Percentiles rank a stretch among this genome's conserved stretches.
phyloP scores from a whole-genome alignment of 1,140 invertebrate species.

The Pinna nobilis region DNA sequence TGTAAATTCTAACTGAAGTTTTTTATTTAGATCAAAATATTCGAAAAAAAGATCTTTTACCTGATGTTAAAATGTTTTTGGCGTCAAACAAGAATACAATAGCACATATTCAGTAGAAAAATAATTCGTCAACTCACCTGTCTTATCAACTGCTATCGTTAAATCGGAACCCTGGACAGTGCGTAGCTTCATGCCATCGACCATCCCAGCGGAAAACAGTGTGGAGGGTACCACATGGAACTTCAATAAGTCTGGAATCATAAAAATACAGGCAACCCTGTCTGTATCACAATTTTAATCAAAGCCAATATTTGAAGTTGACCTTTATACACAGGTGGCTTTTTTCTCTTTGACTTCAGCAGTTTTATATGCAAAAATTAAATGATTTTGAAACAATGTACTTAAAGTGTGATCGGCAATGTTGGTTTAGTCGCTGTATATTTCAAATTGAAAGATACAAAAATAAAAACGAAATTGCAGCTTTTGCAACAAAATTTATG shows the following conservation, averaged over 20 bases:
- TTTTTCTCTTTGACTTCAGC: too few species aligned
- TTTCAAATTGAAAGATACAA: too few species aligned
- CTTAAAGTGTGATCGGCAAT: background rate
- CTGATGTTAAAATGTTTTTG: background rate
- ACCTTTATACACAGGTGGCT: too few species aligned
- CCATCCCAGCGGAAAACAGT: slow-evolving; percentile 45
- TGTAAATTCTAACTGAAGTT: background rate
- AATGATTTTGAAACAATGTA: background rate
- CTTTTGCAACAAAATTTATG: too few species aligned
- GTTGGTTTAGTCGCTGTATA: too few species aligned
- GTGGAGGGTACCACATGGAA: slow-evolving; percentile 71
- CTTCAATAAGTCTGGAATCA: slow-evolving; percentile 59
- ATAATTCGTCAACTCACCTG: background rate
- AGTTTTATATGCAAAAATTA: background rate
- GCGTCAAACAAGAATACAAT: background rate
- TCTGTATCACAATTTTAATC: background rate
- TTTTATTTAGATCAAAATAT: background rate
- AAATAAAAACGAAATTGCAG: too few species aligned
- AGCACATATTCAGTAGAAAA: background rate
- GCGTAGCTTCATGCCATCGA: slow-evolving; percentile 52
- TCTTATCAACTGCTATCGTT: slow-evolving; percentile 46
- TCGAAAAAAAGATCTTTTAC: background rate
- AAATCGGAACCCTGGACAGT: slow-evolving; percentile 42
- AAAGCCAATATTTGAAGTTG: background rate
- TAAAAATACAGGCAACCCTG: background rate